Base-by-base conservation (phyloP, 2,888 invertebrate species). In the Epinotia demarniana region DNA sequence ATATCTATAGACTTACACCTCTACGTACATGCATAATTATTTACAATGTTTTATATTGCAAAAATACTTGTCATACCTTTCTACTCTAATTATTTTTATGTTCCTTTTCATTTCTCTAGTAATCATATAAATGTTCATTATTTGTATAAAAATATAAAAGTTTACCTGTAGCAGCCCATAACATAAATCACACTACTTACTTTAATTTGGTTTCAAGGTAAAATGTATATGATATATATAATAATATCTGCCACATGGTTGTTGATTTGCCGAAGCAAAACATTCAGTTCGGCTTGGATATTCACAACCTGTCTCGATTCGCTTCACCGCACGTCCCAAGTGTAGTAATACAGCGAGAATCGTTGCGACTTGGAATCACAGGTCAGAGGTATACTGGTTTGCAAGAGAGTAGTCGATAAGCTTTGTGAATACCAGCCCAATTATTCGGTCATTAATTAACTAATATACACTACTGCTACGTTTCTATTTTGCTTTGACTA, bases 401-500 rank as follows among this genome's bases (percentile, higher is more conserved):
- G 12, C 5, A 49, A 13, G 53, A 16, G 8, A 53, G n/a, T 53
- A 1, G 53, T n/a, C 53, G 53, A 53, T n/a, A 53, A 16, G 16
- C 53, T 16, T 53, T 53, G 53, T 53, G 53, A 53, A 16, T n/a
- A n/a, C 53, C 6, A 53, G 53, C 16, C 53, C 70, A 75, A 49
- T 69, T 57, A 69, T 66, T 66, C 43, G 16, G 33, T 60, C 43
- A 70, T 39, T 33, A 64, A 43, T 23, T 70, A 69, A 64, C 5
- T 60, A 23, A 60, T 27, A 46, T n/a, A 5, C 0, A 16, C 39
- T 60, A 71, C n/a, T 76, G 83, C 88, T 93, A 93, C 81, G 91
- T 87, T 76, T 93, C 93, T 82, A 93, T 81, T 83, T 90, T 93
- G 77, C 90, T 87, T 85, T 92, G 93, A 92, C 94, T 93, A 90